These are phyloP conservation scores for Sylvilagus floridanus DNA, from an alignment of 2,797 vertebrate species.

Conservation along the genomic window DNA sequence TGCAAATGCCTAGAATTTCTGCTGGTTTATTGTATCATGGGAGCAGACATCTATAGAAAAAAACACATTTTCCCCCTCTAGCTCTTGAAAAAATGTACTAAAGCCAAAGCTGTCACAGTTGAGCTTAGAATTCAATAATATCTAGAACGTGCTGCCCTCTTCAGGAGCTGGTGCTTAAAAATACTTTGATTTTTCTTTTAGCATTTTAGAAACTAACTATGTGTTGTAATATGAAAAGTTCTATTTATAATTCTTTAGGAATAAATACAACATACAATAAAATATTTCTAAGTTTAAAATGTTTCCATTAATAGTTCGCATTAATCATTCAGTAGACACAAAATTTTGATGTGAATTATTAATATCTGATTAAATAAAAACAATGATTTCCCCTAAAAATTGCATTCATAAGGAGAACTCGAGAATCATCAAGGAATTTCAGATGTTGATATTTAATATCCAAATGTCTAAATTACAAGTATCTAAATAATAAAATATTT, in stretches of 20 bases:
- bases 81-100: slow-evolving; percentile 77
- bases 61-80: slow-evolving; percentile 78
- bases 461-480: slow-evolving; percentile 62
- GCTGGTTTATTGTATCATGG: slow-evolving; percentile 77
- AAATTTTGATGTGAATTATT: slow-evolving; percentile 49
- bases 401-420: not conserved
- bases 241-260: slow-evolving; percentile 3
- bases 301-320: slow-evolving; percentile 30
- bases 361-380: slow-evolving; percentile 52
- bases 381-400: slow-evolving; percentile 28
- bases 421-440: slow-evolving; percentile 22
- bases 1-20: slow-evolving; percentile 84
- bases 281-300: not conserved
- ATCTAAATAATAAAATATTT: slow-evolving; percentile 5
- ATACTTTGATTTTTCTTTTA: slow-evolving; percentile 79
- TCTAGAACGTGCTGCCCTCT: slow-evolving; percentile 92
- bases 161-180: slow-evolving; percentile 88
- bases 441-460: slow-evolving; percentile 24
- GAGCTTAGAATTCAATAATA: slow-evolving; percentile 88
- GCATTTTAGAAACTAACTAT: slow-evolving; percentile 77
- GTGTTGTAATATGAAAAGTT: slow-evolving; percentile 45
- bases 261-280: not conserved
- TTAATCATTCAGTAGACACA: slow-evolving; percentile 31
- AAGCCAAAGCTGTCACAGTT: slow-evolving; percentile 86
- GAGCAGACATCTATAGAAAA: slow-evolving; percentile 82